These are phyloP conservation scores for Orchestia grillus DNA, from an alignment of 1,140 invertebrate species.

Conservation along the genomic window DNA sequence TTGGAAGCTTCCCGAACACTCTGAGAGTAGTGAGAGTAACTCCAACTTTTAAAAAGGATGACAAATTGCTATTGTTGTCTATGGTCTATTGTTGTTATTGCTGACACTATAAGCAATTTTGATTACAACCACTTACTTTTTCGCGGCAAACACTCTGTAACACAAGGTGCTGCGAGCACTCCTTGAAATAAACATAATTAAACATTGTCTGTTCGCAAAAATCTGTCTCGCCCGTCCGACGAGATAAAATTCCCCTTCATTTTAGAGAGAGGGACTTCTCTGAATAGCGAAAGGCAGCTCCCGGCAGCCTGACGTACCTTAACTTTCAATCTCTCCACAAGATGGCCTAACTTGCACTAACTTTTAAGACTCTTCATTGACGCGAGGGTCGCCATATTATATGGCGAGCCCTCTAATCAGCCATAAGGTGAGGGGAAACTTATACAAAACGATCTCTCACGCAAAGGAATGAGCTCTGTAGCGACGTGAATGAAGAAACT, in stretches of 20 bases:
- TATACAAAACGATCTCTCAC: not conserved
- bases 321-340: slow-evolving; percentile 1
- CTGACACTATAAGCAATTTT: no score
- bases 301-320: not conserved
- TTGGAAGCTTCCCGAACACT: no score
- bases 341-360: not conserved
- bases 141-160: no score
- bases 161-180: no score
- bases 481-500: not conserved
- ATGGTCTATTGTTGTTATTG: no score
- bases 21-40: no score
- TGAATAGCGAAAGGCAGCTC: not conserved
- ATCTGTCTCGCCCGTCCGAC: not conserved
- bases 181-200: no score
- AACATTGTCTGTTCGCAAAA: not conserved
- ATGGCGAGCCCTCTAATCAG: not conserved
- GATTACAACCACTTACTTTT: no score
- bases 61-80: no score
- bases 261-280: not conserved
- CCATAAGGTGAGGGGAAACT: not conserved
- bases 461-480: not conserved
- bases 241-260: not conserved
- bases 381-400: not conserved
- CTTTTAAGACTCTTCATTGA: not conserved
- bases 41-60: no score